Evolutionary conservation across 1,140 invertebrate species (phyloP).

Genomic region (Popillia japonica): DNA sequence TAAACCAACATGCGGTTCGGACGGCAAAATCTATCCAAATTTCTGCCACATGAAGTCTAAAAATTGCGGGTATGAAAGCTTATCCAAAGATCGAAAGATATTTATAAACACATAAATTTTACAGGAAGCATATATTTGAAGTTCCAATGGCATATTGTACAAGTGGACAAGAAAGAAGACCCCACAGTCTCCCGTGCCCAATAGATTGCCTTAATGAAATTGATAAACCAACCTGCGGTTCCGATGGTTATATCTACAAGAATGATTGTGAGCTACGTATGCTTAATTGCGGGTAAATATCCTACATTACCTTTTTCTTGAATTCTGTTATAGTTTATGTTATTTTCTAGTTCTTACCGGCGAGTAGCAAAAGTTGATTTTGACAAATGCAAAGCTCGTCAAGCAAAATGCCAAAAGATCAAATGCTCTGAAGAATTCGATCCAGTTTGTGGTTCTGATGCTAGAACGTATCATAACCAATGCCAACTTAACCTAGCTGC

Average conservation of each 20-base stretch:
- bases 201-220: slow-evolving; percentile 72
- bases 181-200: slow-evolving; percentile 68
- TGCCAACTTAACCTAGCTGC: slow-evolving; percentile 83
- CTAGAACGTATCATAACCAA: slow-evolving; percentile 80
- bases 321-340: neutral
- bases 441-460: slow-evolving; percentile 85
- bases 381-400: slow-evolving; percentile 76
- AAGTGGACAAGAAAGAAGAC: slow-evolving; percentile 73
- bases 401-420: slow-evolving; percentile 76
- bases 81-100: neutral
- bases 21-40: slow-evolving; percentile 90
- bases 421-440: slow-evolving; percentile 72
- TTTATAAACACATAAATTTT: slow-evolving; percentile 45
- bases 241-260: slow-evolving; percentile 86
- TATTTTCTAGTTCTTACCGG: slow-evolving; percentile 60
- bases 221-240: slow-evolving; percentile 81
- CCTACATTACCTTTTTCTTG: neutral
- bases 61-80: slow-evolving; percentile 78
- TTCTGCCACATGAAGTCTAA: slow-evolving; percentile 92
- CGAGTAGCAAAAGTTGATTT: slow-evolving; percentile 75
- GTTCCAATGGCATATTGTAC: slow-evolving; percentile 89
- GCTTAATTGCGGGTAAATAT: slow-evolving; percentile 86
- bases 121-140: slow-evolving; percentile 88
- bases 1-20: slow-evolving; percentile 89
- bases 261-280: slow-evolving; percentile 91